Base-by-base conservation (phyloP, 1,140 invertebrate species). In the Drosophila kikkawai region DNA sequence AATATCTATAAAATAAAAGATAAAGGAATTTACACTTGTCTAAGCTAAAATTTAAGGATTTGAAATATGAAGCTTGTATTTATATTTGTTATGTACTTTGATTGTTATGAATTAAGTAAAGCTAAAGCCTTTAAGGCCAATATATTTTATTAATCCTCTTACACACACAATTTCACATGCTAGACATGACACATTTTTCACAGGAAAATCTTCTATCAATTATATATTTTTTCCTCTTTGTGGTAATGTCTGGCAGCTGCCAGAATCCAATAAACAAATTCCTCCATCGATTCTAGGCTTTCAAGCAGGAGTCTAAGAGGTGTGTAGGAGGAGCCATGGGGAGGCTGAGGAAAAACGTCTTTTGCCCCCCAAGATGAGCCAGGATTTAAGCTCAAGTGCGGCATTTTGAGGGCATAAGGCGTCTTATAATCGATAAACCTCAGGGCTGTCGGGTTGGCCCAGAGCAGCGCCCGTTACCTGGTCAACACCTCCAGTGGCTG, bases 351-450 rank as follows among this genome's bases (percentile, higher is more conserved):
- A 4, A 53, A 47, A n/a, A 29, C 7, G 17, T 44, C 11, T 32
- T 17, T 12, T 17, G n/a, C 29, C 19, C 34, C 17, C n/a, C 47
- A 41, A 22, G 70, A 73, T 60, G 70, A 51, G 13, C 37, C 37
- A 34, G 51, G 67, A 56, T 77, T 77, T 34, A 68, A 77, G 68
- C 60, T 66, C 55, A 58, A 85, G 61, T 50, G 53, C 45, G 55
- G 48, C 74, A 84, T 76, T 81, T 79, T 60, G 74, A 56, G 50
- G 70, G 60, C 65, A 70, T 70, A 76, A 81, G 78, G 51, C 81
- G 41, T 80, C 81, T 74, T 64, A 80, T 61, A 90, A 90, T 91
- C 85, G 86, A 90, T 90, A 85, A 90, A 68, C 65, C 84, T 66
- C 69, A 81, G 81, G 57, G 63, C 77, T 53, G 82, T 75, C 79